Evolutionary conservation across 2,888 invertebrate species (phyloP).

Genomic region (Meghimatium bilineatum): DNA sequence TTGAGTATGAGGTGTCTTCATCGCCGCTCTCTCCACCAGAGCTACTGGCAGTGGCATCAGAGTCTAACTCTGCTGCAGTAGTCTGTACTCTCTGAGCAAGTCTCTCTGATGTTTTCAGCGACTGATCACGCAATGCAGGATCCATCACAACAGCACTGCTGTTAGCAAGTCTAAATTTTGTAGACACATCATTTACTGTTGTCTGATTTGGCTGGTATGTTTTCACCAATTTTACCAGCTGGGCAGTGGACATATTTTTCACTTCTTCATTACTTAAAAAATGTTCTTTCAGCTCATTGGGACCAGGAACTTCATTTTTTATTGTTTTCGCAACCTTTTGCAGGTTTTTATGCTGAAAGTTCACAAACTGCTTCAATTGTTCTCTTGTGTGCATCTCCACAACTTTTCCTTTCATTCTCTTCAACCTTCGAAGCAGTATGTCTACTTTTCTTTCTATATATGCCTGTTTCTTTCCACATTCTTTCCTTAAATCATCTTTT

Average conservation of each 20-base stretch:
- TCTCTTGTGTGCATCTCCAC: constrained; percentile 88
- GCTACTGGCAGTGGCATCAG: constrained; percentile 94
- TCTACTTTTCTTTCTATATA: constrained; percentile 85
- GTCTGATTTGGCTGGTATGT: constrained; percentile 79
- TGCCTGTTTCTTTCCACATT: constrained; percentile 78
- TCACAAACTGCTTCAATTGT: constrained; percentile 87
- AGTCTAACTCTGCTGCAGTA: constrained; percentile 88
- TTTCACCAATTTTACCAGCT: constrained; percentile 81
- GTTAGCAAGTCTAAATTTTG: constrained; percentile 48
- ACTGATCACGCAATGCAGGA: constrained; percentile 78
- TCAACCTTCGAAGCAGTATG: constrained; percentile 84
- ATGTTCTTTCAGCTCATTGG: constrained; percentile 66
- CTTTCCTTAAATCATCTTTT: constrained; percentile 53
- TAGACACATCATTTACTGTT: constrained; percentile 48
- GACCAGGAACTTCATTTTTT: constrained; percentile 52
- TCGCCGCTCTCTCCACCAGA: constrained; percentile 96
- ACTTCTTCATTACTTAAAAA: constrained; percentile 75
- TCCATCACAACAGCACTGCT: constrained; percentile 66
- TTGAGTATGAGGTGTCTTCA: constrained; percentile 81
- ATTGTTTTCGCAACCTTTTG: constrained; percentile 69
- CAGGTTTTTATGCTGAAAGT: constrained; percentile 82
- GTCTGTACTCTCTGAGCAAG: constrained; percentile 85
- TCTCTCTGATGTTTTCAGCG: constrained; percentile 83
- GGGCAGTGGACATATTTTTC: constrained; percentile 78
- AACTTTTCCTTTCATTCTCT: constrained; percentile 86